Percentiles rank a stretch among this genome's conserved stretches.
Evolutionary conservation across 2,888 invertebrate species (phyloP).

Genomic region (Xestia rhomboidea): DNA sequence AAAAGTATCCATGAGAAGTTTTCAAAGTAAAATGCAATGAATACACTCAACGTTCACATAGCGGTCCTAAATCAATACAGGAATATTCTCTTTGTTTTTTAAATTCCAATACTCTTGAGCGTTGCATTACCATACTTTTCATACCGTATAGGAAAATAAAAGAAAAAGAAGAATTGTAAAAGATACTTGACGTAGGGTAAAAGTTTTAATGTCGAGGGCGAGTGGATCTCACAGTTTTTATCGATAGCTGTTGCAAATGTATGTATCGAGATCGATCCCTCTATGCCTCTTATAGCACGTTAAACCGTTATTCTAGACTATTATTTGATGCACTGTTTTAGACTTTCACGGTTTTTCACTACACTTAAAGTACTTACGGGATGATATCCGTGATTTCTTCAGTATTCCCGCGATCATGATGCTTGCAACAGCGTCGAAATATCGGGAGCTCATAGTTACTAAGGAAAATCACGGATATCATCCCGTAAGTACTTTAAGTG

Average conservation of each 20-base stretch:
- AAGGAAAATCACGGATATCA: no score
- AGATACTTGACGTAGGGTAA: neutral
- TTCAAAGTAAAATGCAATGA: neutral
- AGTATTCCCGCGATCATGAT: no score
- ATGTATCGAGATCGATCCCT: no score
- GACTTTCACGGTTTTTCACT: no score
- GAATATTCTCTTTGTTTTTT: slow-evolving; percentile 17
- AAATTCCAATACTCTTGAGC: slow-evolving; percentile 9
- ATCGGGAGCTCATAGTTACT: no score
- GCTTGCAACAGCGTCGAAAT: no score
- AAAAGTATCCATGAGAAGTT: neutral
- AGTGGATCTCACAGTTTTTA: neutral
- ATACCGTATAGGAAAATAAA: neutral
- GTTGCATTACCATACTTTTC: slow-evolving; percentile 3
- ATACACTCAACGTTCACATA: neutral
- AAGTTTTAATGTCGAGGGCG: neutral
- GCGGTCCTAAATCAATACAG: slow-evolving; percentile 1
- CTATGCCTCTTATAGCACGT: no score
- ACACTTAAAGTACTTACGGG: no score
- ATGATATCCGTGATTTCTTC: no score
- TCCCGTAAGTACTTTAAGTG: no score
- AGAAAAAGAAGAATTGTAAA: neutral
- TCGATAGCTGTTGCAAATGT: neutral
- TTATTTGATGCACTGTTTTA: no score
- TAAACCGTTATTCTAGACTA: no score